phyloP scores from a whole-genome alignment of 2,888 invertebrate genomes.

The Sarcophaga carnaria region DNA sequence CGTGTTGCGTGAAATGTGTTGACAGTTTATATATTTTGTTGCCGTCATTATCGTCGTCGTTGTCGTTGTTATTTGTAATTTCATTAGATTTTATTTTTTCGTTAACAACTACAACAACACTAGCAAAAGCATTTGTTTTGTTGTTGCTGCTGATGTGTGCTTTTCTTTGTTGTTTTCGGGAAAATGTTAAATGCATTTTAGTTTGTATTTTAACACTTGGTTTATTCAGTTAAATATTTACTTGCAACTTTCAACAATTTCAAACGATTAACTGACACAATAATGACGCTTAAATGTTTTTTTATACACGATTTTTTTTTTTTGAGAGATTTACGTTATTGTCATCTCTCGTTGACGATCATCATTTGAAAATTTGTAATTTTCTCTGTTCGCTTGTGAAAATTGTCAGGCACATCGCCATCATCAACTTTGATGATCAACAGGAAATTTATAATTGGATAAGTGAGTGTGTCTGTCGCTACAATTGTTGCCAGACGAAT shows the following conservation, averaged over 20 bases:
- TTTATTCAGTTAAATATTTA: constrained; percentile 78
- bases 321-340: not conserved
- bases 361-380: constrained; percentile 26
- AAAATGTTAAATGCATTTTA: constrained; percentile 78
- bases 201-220: constrained; percentile 80
- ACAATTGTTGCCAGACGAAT: constrained; percentile 3
- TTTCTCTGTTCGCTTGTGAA: constrained; percentile 38
- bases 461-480: constrained; percentile 55
- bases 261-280: constrained; percentile 63
- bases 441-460: constrained; percentile 68
- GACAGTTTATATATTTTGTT: constrained; percentile 69
- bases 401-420: constrained; percentile 35
- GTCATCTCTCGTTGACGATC: not conserved
- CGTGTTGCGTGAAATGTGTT: constrained; percentile 70
- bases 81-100: constrained; percentile 34
- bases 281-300: constrained; percentile 65
- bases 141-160: not conserved
- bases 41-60: constrained; percentile 45
- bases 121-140: constrained; percentile 43
- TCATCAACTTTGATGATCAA: constrained; percentile 19
- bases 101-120: constrained; percentile 23
- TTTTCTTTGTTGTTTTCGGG: constrained; percentile 32
- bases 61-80: constrained; percentile 43
- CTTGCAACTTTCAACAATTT: constrained; percentile 68
- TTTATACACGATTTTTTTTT: not conserved